Conservation (phyloP, 2,797 vertebrate genomes). For the Sebastes diploproa region DNA sequence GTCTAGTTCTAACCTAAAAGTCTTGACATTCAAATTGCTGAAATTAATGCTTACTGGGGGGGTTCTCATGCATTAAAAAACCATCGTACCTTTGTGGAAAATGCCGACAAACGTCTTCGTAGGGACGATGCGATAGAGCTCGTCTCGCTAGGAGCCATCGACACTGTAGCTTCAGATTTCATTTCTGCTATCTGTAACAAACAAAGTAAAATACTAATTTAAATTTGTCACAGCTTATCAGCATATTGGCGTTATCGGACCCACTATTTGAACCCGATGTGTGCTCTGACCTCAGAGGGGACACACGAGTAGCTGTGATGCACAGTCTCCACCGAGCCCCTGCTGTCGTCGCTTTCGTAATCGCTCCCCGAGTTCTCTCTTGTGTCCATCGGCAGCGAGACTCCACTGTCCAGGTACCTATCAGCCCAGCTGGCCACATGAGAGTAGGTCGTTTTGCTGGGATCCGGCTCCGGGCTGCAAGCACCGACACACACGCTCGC, state of each 20-base stretch:
- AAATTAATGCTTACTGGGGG: not conserved
- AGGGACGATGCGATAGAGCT: constrained; percentile 78
- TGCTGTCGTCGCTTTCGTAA: constrained; percentile 77
- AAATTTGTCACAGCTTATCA: not conserved
- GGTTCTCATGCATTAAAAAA: not conserved
- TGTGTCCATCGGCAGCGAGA: constrained; percentile 69
- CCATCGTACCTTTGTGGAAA: constrained; percentile 71
- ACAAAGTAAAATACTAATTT: not conserved
- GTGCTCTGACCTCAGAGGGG: constrained; percentile 78
- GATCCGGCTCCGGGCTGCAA: constrained; percentile 58
- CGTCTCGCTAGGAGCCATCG: constrained; percentile 51
- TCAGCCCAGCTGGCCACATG: constrained; percentile 78
- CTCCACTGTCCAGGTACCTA: constrained; percentile 82
- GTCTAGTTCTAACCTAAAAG: not conserved
- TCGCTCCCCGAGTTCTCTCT: constrained; percentile 66
- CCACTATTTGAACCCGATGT: not conserved
- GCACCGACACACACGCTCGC: not conserved
- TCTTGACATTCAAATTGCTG: not conserved
- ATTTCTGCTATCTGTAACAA: constrained; percentile 76
- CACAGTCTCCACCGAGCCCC: constrained; percentile 61
- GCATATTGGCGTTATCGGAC: not conserved
- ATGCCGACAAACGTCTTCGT: constrained; percentile 80
- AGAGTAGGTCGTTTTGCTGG: constrained; percentile 47
- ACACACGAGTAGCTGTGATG: constrained; percentile 79
- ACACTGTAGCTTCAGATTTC: constrained; percentile 73